Evolutionary conservation across 92 coral and sea anemone genomes (phyloP).

Genomic region (Porites lobata): DNA sequence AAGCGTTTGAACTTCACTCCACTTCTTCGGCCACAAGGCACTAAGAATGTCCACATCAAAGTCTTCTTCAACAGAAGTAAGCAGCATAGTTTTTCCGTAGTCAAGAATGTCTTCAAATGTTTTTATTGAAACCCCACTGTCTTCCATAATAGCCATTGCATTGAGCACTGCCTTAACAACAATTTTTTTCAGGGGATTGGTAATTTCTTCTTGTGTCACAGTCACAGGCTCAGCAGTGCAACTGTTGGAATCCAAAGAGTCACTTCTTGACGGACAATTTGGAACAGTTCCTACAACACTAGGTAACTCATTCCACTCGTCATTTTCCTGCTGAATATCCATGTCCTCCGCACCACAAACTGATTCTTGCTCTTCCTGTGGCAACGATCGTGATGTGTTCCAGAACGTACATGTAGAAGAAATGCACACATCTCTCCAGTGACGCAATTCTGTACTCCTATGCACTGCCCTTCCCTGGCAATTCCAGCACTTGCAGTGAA

Average conservation of each 20-base stretch:
- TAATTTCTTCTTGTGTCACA: constrained; percentile 33
- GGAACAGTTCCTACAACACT: too few species aligned
- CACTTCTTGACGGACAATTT: too few species aligned
- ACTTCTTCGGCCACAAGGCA: constrained; percentile 73
- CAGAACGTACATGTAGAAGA: background rate
- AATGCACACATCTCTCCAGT: constrained; percentile 28
- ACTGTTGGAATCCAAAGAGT: too few species aligned
- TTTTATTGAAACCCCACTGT: constrained; percentile 65
- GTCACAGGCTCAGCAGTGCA: background rate
- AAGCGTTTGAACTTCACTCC: constrained; percentile 68
- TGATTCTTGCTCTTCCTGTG: constrained; percentile 11
- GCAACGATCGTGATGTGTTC: constrained; percentile 13
- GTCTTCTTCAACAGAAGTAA: constrained; percentile 40
- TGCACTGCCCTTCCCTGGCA: constrained; percentile 64
- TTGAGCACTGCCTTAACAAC: constrained; percentile 71
- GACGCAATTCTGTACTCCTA: constrained; percentile 62
- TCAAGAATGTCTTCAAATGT: constrained; percentile 76
- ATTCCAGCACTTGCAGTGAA: constrained; percentile 63
- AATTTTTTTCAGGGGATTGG: constrained; percentile 64
- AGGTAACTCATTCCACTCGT: too few species aligned
- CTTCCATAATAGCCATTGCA: constrained; percentile 69
- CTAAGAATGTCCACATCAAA: constrained; percentile 59
- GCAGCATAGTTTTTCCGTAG: constrained; percentile 63
- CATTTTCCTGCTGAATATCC: constrained; percentile 2
- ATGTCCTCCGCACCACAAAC: background rate